phyloP scores from a whole-genome alignment of 2,888 invertebrate species.

The Epirrhoe tristata region DNA sequence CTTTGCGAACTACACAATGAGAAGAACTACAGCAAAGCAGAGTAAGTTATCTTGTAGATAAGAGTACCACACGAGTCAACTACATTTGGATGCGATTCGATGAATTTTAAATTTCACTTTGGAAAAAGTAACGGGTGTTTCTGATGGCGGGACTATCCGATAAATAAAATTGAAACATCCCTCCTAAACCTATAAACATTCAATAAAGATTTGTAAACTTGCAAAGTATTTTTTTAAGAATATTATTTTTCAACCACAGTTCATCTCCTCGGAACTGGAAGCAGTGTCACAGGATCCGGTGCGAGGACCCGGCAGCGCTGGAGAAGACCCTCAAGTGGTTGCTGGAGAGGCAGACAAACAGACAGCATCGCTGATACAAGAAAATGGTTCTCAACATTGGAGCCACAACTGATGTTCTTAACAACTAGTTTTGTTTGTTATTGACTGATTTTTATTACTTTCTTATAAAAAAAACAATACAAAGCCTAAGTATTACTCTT shows the following conservation, averaged over 20 bases:
- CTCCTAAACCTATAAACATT: too few relatives aligned
- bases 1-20: constrained; percentile 75
- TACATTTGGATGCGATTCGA: too few relatives aligned
- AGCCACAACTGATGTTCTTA: not conserved
- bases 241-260: not conserved
- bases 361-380: constrained; percentile 16
- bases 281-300: constrained; percentile 68
- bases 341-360: constrained; percentile 49
- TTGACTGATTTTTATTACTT: constrained; percentile 19
- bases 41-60: constrained; percentile 25
- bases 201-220: too few relatives aligned
- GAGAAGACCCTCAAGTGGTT: constrained; percentile 64
- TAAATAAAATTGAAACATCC: too few relatives aligned
- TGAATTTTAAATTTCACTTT: too few relatives aligned
- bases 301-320: constrained; percentile 67
- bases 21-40: constrained; percentile 51
- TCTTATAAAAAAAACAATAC: too few relatives aligned
- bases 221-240: too few relatives aligned
- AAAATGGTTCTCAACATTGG: not conserved
- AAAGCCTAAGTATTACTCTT: too few relatives aligned
- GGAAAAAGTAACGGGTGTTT: too few relatives aligned
- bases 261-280: constrained; percentile 48
- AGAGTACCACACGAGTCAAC: too few relatives aligned
- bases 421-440: not conserved
- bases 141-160: too few relatives aligned